Conservation (phyloP, 2,797 vertebrate species). For the Chiloscyllium punctatum region DNA sequence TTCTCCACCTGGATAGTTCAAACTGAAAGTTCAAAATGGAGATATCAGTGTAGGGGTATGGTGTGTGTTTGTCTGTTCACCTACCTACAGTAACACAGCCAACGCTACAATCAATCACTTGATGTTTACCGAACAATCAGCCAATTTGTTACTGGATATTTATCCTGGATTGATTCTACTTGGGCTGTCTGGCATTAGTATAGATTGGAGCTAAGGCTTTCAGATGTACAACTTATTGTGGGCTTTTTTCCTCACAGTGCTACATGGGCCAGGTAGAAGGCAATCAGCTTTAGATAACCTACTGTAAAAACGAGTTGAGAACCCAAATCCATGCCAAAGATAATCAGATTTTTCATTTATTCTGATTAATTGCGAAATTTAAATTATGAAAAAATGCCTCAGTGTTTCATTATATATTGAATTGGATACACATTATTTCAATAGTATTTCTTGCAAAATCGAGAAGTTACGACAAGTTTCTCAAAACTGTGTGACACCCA, state of each 20-base stretch:
- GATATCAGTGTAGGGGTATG: too few species aligned
- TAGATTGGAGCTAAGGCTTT: not conserved
- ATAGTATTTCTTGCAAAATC: not conserved
- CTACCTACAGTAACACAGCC: not conserved
- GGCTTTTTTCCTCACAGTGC: not conserved
- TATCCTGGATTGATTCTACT: not conserved
- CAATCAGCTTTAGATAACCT: too few species aligned
- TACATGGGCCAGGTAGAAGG: not conserved
- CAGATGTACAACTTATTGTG: too few species aligned
- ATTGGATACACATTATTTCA: not conserved
- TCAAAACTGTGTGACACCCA: not conserved
- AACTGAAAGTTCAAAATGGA: too few species aligned
- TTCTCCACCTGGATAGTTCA: too few species aligned
- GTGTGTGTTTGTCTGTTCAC: too few species aligned
- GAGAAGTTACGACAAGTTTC: not conserved
- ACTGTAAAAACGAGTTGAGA: not conserved
- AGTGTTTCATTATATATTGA: not conserved
- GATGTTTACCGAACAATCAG: not conserved
- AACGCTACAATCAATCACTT: not conserved
- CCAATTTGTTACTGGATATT: not conserved
- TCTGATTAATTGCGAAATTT: conserved; percentile 12
- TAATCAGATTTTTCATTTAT: not conserved
- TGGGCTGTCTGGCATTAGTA: not conserved
- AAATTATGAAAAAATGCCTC: not conserved
- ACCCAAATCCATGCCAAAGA: not conserved